Evolutionary conservation across 2,888 invertebrate species (phyloP).

Genomic region (Agonopterix alstromeriana): DNA sequence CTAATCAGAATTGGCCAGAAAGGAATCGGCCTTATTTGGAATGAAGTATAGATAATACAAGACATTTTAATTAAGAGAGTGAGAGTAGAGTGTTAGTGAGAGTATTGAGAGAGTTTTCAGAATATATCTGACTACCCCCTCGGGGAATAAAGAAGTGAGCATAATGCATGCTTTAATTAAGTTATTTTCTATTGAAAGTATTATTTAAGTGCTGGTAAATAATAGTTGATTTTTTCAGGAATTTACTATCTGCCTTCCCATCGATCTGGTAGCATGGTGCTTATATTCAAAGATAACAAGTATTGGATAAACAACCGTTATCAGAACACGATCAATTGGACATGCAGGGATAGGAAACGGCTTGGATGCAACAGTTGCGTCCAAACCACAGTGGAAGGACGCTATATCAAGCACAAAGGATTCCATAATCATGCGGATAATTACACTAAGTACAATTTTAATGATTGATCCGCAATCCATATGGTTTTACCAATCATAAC

Average conservation of each 20-base stretch:
- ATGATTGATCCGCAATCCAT: conserved; percentile 41
- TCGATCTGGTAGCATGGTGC: conserved; percentile 68
- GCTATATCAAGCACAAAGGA: conserved; percentile 65
- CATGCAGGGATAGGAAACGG: conserved; percentile 61
- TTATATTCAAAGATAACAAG: conserved; percentile 69
- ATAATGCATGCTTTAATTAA: too few relatives aligned
- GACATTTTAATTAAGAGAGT: too few relatives aligned
- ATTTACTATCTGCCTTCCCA: conserved; percentile 69
- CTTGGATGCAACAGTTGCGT: conserved; percentile 66
- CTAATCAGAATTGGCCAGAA: too few relatives aligned
- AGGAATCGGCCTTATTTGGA: too few relatives aligned
- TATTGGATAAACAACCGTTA: conserved; percentile 71
- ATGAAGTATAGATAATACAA: too few relatives aligned
- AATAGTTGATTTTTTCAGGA: conserved; percentile 39
- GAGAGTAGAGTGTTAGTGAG: too few relatives aligned
- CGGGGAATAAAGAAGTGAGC: too few relatives aligned
- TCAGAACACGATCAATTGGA: conserved; percentile 71
- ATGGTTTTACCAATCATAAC: conserved; percentile 24
- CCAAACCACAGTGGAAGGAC: conserved; percentile 61
- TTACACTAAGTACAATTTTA: conserved; percentile 68
- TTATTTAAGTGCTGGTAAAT: conserved; percentile 9
- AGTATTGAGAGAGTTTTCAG: too few relatives aligned
- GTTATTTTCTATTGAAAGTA: not conserved
- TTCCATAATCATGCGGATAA: conserved; percentile 66
- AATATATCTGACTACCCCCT: too few relatives aligned